Conservation (phyloP, 1,140 invertebrate genomes). For the Megalopta genalis region DNA sequence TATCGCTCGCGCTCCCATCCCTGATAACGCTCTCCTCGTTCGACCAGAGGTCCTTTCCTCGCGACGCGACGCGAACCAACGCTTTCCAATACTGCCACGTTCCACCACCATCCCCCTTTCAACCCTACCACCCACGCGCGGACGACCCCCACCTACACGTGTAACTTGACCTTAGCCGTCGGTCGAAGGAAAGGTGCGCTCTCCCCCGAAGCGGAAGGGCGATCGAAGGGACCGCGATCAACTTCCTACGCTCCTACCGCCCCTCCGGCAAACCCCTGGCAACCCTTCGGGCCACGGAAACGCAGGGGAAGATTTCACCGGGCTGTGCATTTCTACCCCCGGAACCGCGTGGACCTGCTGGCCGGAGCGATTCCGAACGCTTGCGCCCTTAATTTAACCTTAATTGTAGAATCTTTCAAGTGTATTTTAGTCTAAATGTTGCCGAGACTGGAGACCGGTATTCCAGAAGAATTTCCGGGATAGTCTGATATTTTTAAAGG, state of each 20-base stretch:
- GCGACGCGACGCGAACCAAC: conserved; percentile 14
- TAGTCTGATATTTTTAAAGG: too few species aligned
- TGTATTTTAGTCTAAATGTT: too few species aligned
- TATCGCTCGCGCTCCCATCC: neutral
- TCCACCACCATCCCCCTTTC: neutral
- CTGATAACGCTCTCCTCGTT: conserved; percentile 4
- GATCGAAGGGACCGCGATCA: conserved; percentile 13
- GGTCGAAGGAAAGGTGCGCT: conserved; percentile 34
- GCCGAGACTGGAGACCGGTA: too few species aligned
- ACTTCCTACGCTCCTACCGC: neutral
- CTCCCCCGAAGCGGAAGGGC: conserved; percentile 16
- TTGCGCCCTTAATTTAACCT: too few species aligned
- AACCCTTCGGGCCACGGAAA: too few species aligned
- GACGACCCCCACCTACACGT: conserved; percentile 11
- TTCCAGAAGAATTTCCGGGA: too few species aligned
- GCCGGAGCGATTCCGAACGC: too few species aligned
- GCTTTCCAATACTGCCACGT: conserved; percentile 34
- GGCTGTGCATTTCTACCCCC: too few species aligned
- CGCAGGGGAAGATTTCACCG: too few species aligned
- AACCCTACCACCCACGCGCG: too few species aligned
- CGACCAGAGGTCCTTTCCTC: conserved; percentile 11
- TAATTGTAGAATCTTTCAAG: too few species aligned
- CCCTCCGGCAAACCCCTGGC: neutral
- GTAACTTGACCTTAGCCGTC: conserved; percentile 45
- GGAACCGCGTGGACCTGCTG: too few species aligned